Percentiles rank a stretch among this genome's conserved stretches.
phyloP scores from a whole-genome alignment of 2,113 vertebrate genomes.

The Proterorhinus semilunaris region DNA sequence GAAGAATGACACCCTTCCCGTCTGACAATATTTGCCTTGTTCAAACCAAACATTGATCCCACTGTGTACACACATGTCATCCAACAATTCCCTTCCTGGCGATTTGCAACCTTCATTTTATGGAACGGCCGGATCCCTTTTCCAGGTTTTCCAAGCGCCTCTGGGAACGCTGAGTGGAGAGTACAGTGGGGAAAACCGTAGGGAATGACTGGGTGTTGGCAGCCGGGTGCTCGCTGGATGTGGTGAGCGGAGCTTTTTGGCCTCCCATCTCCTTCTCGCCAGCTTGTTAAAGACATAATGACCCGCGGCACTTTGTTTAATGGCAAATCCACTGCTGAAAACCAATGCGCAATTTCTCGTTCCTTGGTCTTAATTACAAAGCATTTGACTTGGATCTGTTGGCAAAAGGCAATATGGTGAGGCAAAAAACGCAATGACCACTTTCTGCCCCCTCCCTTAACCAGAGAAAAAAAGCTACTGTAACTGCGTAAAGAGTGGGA shows the following conservation, averaged over 20 bases:
- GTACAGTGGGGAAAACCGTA: slow-evolving; percentile 23
- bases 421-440: slow-evolving; percentile 37
- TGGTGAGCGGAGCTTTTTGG: slow-evolving; percentile 40
- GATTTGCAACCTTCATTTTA: slow-evolving; percentile 56
- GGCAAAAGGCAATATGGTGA: slow-evolving; percentile 19
- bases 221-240: slow-evolving; percentile 38
- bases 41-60: no score
- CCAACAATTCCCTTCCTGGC: slow-evolving; percentile 26
- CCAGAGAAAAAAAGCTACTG: slow-evolving; percentile 30
- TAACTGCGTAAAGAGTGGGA: slow-evolving; percentile 4
- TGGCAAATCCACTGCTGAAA: slow-evolving; percentile 48
- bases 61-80: slow-evolving; percentile 7
- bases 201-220: slow-evolving; percentile 64
- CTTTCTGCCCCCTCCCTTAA: slow-evolving; percentile 38
- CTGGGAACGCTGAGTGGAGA: slow-evolving; percentile 20
- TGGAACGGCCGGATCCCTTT: slow-evolving; percentile 36
- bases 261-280: slow-evolving; percentile 49
- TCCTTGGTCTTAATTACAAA: slow-evolving; percentile 37
- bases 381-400: slow-evolving; percentile 42
- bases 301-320: slow-evolving; percentile 44
- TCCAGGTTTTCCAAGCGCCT: slow-evolving; percentile 33
- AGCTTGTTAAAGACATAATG: slow-evolving; percentile 48
- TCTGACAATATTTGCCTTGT: background rate
- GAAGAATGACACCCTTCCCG: slow-evolving; percentile 26
- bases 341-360: slow-evolving; percentile 20